Base-by-base conservation (phyloP, 2,888 invertebrate genomes). In the Hylaea fasciaria region DNA sequence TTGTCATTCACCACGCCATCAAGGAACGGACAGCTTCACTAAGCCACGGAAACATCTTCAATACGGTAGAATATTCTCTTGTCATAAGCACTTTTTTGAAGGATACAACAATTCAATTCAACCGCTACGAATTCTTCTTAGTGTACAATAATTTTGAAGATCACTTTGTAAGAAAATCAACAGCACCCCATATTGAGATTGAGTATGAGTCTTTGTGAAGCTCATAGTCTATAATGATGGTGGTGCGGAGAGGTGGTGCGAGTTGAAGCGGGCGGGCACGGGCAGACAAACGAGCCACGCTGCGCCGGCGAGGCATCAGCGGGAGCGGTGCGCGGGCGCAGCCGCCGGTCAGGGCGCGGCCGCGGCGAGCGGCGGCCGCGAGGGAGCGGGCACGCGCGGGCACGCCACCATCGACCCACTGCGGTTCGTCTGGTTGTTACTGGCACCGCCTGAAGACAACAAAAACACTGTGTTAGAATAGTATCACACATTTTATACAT, bases 341-440 rank as follows among this genome's bases (percentile, higher is more conserved):
- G 80, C 74, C 57, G 80, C 68, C 74, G 86, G 91, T 92, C 92
- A 93, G 82, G 92, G 92, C 50, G 91, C 92, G 37, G 92, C 92
- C 5, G 90, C 92, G 60, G 89, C 90, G 44, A 89, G 85, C 66
- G 88, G 81, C 12, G 91, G 85, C 64, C 88, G 84, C 74, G 91
- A 69, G 71, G 91, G 87, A 64, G 91, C 86, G 37, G 93, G 90
- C 84, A 94, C 95, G 88, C 95, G 95, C 75, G 95, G 95, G 69
- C 95, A 95, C 16, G 95, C 95, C 12, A 92, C 91, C 72, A 92
- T 82, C 0, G 91, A 91, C 52, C 91, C 91, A 64, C 89, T 89
- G 68, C 91, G 91, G 69, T 60, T 84, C 0, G 85, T 73, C 45
- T 85, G 86, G 68, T 73, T 85, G 65, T 77, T 85, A 70, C 86